Base-by-base conservation (phyloP, 2,113 vertebrate species). In the Zosterops japonicus region DNA sequence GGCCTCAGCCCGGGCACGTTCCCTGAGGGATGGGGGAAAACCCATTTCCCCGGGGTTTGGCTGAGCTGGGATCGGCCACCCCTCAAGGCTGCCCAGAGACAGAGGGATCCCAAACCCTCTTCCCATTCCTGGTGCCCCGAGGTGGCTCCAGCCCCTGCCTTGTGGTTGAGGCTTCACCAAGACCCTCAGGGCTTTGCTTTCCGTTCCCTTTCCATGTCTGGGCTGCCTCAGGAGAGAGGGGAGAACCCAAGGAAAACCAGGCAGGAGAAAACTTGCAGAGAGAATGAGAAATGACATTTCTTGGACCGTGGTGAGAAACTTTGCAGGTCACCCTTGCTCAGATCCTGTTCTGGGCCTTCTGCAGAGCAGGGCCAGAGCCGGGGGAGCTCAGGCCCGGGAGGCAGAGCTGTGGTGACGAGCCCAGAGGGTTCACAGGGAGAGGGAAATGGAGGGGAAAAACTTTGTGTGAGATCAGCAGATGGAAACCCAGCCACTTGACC, bases 401-500 rank as follows among this genome's bases (percentile, higher is more conserved):
- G 29, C 17, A 70, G 49, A 64, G 42, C 22, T 41, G 20, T 3
- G 80, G 11, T 64, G 79, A 50, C 39, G 64, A 33, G 14, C n/a
- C 33, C 65, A 68, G 83, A 36, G 75, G 65, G 61, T 4, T 82
- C 81, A 55, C 24, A 60, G 44, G 59, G 74, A 88, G 61, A 83
- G 63, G 64, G 56, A 91, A 96, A 96, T 42, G 76, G 82, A 93
- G 93, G 91, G 92, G 22, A 47, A 79, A 93, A 88, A 77, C 64
- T 89, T 96, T 86, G 83, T 95, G 90, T 96, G 87, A 96, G 91
- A 94, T 97, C 97, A 98, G 97, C 95, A 95, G 93, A 94, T 91
- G 96, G 94, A 90, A 91, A 96, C 95, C 89, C 96, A 95, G 83
- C 93, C 93, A 93, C 94, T 97, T 98, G 97, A 98, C 97, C 97